Base-by-base conservation (phyloP, 1,140 invertebrate species). In the Phymastichus coffea region DNA sequence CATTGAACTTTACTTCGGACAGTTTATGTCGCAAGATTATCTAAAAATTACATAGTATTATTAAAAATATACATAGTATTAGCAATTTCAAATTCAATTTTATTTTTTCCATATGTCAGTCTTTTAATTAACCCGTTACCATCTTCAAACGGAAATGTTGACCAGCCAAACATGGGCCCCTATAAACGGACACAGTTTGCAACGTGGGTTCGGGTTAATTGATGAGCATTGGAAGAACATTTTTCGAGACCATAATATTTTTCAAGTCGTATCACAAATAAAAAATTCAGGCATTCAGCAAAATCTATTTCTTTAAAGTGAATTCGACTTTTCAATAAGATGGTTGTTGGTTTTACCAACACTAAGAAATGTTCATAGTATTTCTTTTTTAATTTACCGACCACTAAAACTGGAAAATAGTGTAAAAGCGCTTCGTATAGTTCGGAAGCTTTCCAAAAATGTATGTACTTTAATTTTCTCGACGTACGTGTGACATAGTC, bases 351-450 rank as follows among this genome's bases (percentile, higher is more conserved):
- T 43, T 47, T 20, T 0, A 57, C 49, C 1, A 64, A 41, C 33
- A 64, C 15, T 12, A 64, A 41, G 43, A 41, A 64, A 60, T 64
- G 57, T 28, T 59, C n/a, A 23, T 64, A 64, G 43, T 46, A 60
- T 3, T 23, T 38, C n/a, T n/a, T n/a, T 37, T 52, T 38, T 12
- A 64, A 41, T 28, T 44, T 53, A 38, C 28, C 33, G 46, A 23
- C 40, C 15, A 64, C 40, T 28, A 64, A 19, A 30, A 64, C 52
- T 4, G 48, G 33, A 22, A 46, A 43, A 19, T 60, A 60, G 28
- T 52, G 40, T 26, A 48, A n/a, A 7, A 64, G 17, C 38, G 54
- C 46, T 22, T 30, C 33, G 48, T 20, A 15, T 7, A 59, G 25
- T 40, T 63, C 62, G 14, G 43, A 51, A 35, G 44, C 52, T 52